A percentile compares a stretch with the other conserved stretches of the same genome.
These are phyloP conservation scores for Crypturellus tataupa DNA, from an alignment of 2,797 vertebrate species.

Conservation along the genomic window DNA sequence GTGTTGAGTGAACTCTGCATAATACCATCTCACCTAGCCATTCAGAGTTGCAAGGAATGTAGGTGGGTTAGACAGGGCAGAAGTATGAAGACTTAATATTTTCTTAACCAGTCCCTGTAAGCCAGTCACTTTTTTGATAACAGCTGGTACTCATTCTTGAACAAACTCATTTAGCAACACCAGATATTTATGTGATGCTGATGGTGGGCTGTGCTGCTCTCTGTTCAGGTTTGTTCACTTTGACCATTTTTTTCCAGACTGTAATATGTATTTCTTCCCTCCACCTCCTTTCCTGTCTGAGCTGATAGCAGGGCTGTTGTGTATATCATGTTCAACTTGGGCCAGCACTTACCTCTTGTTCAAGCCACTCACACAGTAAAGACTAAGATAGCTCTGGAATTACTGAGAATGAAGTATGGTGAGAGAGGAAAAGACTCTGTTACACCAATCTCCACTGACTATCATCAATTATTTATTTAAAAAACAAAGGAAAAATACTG, in stretches of 20 bases:
- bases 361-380: fast-evolving
- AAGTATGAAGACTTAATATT: background rate
- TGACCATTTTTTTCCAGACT: background rate
- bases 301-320: background rate
- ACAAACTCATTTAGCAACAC: fast-evolving
- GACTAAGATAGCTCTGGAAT: background rate
- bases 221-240: background rate
- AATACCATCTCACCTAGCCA: background rate
- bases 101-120: background rate
- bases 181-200: background rate
- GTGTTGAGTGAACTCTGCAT: background rate
- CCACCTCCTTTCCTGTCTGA: background rate
- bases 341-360: fast-evolving
- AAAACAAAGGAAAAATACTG: background rate
- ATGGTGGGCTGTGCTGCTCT: background rate
- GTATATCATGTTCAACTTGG: fast-evolving
- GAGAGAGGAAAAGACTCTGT: background rate
- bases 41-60: background rate
- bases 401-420: background rate
- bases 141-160: background rate
- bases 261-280: fast-evolving
- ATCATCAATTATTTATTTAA: fast-evolving
- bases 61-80: background rate
- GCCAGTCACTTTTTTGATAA: background rate
- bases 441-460: background rate